Evolutionary conservation across 2,113 vertebrate genomes (phyloP).

Genomic region (Todiramphus chloris): DNA sequence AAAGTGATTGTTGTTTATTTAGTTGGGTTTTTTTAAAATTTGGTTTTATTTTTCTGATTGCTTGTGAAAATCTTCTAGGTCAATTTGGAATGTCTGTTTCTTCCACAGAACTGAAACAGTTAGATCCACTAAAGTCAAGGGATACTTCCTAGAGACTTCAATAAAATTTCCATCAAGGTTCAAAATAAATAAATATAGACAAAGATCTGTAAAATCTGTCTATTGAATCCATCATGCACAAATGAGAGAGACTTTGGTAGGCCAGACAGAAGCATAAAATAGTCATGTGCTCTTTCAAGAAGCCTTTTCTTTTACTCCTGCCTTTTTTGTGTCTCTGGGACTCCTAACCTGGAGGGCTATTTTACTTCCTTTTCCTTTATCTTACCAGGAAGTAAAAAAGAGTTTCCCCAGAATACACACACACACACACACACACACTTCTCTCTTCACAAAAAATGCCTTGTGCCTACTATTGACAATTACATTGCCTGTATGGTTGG

Average conservation of each 20-base stretch:
- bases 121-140: background rate
- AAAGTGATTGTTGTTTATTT: no score
- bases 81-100: background rate
- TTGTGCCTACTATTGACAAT: background rate
- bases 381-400: background rate
- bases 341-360: background rate
- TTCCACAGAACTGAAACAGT: background rate
- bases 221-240: background rate
- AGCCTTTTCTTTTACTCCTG: background rate
- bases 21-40: background rate
- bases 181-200: background rate
- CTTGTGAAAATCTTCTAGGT: background rate
- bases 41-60: background rate
- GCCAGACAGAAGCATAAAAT: background rate
- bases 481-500: background rate
- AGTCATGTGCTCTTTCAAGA: background rate
- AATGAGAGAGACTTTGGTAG: background rate
- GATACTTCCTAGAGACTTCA: background rate
- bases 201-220: background rate
- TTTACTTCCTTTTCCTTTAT: background rate
- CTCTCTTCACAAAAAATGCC: background rate
- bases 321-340: background rate
- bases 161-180: background rate
- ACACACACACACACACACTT: background rate
- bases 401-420: background rate